These are phyloP conservation scores for Malurus elegans DNA, from an alignment of 2,113 vertebrate genomes.

Conservation along the genomic window DNA sequence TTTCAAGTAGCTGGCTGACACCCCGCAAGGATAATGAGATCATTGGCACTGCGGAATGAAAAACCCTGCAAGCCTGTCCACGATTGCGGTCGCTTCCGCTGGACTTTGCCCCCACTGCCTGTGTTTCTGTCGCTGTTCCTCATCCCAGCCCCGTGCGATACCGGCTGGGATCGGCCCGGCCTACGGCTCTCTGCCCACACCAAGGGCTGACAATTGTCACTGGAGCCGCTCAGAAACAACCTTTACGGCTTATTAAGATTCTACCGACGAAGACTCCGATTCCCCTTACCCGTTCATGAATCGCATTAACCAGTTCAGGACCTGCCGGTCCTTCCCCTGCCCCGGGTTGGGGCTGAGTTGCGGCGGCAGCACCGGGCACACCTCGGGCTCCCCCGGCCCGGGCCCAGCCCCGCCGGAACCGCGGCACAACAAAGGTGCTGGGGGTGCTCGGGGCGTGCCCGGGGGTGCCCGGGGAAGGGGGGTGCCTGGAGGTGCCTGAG, in stretches of 20 bases:
- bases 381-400: not conserved
- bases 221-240: slow-evolving; percentile 21
- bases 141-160: not conserved
- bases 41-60: slow-evolving; percentile 27
- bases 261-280: not conserved
- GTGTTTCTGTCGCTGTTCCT: not conserved
- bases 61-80: not conserved
- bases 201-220: slow-evolving; percentile 14
- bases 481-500: not conserved
- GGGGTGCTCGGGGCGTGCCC: not conserved
- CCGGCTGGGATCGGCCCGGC: not conserved
- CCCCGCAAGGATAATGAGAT: slow-evolving; percentile 41
- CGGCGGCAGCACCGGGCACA: not conserved
- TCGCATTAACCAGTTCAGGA: not conserved
- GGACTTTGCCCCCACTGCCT: not conserved
- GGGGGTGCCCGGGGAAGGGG: not conserved
- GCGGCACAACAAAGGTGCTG: not conserved
- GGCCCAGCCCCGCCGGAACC: not conserved
- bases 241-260: slow-evolving; percentile 60
- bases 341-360: not conserved
- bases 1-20: slow-evolving; percentile 31
- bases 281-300: not conserved
- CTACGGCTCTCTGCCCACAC: not conserved
- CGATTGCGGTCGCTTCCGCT: not conserved
- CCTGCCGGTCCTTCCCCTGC: not conserved